Evolutionary conservation across 2,113 vertebrate species (phyloP).

Genomic region (Pangasianodon hypophthalmus): DNA sequence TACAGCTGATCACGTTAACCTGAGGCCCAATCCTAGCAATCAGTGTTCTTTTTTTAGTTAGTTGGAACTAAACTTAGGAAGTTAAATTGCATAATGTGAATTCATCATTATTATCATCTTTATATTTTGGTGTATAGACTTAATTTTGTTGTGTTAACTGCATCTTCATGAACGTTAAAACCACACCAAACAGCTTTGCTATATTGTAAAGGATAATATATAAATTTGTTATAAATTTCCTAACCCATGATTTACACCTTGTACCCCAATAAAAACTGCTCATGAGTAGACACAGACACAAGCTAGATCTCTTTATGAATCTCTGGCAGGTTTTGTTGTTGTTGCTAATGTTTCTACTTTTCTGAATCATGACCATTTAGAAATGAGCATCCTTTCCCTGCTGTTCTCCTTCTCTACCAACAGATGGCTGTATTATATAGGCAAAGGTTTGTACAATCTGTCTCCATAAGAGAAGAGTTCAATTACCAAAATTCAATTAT

Average conservation of each 20-base stretch:
- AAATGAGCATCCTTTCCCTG: background rate
- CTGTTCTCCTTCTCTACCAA: constrained; percentile 22
- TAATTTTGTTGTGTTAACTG: background rate
- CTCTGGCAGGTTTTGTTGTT: background rate
- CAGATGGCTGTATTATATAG: constrained; percentile 37
- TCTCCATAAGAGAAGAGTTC: background rate
- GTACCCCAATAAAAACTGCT: background rate
- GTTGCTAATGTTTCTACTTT: background rate
- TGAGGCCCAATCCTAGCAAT: background rate
- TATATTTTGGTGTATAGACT: background rate
- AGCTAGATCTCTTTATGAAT: background rate
- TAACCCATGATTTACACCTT: background rate
- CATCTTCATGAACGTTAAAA: background rate
- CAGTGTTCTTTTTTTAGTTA: background rate
- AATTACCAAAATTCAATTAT: background rate
- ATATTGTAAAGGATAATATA: background rate
- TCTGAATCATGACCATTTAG: background rate
- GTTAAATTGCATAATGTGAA: background rate
- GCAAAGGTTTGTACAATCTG: background rate
- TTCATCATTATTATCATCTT: background rate
- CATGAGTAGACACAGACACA: background rate
- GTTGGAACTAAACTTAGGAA: background rate
- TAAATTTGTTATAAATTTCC: background rate
- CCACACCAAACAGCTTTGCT: background rate
- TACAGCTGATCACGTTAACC: background rate